phyloP scores from a whole-genome alignment of 2,797 vertebrate species.

The Lateolabrax maculatus region DNA sequence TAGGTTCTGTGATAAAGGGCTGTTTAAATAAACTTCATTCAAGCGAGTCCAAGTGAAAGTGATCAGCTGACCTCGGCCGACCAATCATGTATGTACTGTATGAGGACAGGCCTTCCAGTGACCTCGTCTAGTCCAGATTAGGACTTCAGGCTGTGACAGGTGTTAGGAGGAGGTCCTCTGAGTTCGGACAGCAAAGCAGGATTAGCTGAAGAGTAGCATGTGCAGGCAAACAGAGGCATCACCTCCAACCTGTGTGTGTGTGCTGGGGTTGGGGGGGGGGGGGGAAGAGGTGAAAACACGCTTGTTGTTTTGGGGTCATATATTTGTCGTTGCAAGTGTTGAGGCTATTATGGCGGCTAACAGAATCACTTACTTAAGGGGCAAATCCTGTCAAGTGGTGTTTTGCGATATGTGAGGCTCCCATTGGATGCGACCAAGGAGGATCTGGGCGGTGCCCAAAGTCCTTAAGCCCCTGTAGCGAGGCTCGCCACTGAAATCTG shows the following conservation, averaged over 20 bases:
- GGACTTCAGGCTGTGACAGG: slow-evolving; percentile 45
- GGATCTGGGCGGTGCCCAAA: slow-evolving; percentile 37
- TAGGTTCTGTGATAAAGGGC: background rate
- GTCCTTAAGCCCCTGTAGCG: slow-evolving; percentile 52
- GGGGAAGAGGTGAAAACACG: background rate
- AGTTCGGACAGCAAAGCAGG: slow-evolving; percentile 59
- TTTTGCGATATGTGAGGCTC: slow-evolving; percentile 21
- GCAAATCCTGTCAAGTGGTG: slow-evolving; percentile 20
- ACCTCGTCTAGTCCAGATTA: slow-evolving; percentile 64
- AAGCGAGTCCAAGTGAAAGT: background rate
- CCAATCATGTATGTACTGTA: background rate
- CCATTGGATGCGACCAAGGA: slow-evolving; percentile 25
- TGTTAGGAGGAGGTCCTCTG: slow-evolving; percentile 48
- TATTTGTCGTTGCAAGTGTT: background rate
- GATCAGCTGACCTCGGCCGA: slow-evolving; percentile 4
- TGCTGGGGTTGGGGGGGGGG: background rate
- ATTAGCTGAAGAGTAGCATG: slow-evolving; percentile 56
- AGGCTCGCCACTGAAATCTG: slow-evolving; percentile 43
- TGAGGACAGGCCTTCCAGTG: background rate
- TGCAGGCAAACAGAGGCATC: slow-evolving; percentile 6
- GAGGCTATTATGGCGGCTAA: slow-evolving; percentile 15
- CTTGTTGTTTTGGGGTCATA: background rate
- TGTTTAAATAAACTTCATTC: background rate
- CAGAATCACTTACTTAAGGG: slow-evolving; percentile 13
- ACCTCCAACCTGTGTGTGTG: slow-evolving; percentile 13